Evolutionary conservation across 2,797 vertebrate species (phyloP), one percentile per base, ranked within the genome.

Genomic region (Danionella dracula): DNA sequence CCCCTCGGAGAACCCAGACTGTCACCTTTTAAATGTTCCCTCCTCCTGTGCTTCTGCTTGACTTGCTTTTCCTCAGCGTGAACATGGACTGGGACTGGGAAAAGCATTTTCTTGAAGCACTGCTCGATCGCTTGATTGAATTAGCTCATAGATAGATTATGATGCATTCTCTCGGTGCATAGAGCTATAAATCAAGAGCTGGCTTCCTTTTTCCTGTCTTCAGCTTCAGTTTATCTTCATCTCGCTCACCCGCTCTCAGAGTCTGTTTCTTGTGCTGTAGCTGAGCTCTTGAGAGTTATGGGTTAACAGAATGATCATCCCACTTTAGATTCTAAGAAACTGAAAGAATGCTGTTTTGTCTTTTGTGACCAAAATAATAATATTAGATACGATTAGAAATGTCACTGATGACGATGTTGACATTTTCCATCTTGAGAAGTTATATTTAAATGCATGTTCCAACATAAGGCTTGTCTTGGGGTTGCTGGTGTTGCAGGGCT

Each of bases 291-390:
- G 2, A 23, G 67, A 67, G 74, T n/a, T n/a, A n/a, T n/a, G n/a
- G n/a, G n/a, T n/a, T n/a, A n/a, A 29, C 44, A 57, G 48, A 46
- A 4, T 7, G 21, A 13, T 57, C 73, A 73, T 70, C 76, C 76
- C 74, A 78, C 55, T 78, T 78, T 70, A 17, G 34, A 35, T 48
- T 56, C 54, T 37, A 20, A 68, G 70, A 55, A 70, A 21, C 48
- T 4, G 51, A 27, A 57, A 29, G 37, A 58, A 67, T 50, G 20
- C 40, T 32, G 38, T 27, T 50, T 27, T 38, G 51, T 27, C 41
- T 67, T n/a, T 44, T 60, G 29, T 65, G 42, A 57, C 20, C 42
- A 38, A 35, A 64, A 44, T 46, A 58, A 50, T 19, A 10, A 31
- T 8, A 29, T 17, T 54, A 31, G 62, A n/a, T n/a, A n/a, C 23